Evolutionary conservation across 2,888 invertebrate species (phyloP), one percentile per base, ranked within the genome.

Genomic region (Nephrocerus scutellatus): DNA sequence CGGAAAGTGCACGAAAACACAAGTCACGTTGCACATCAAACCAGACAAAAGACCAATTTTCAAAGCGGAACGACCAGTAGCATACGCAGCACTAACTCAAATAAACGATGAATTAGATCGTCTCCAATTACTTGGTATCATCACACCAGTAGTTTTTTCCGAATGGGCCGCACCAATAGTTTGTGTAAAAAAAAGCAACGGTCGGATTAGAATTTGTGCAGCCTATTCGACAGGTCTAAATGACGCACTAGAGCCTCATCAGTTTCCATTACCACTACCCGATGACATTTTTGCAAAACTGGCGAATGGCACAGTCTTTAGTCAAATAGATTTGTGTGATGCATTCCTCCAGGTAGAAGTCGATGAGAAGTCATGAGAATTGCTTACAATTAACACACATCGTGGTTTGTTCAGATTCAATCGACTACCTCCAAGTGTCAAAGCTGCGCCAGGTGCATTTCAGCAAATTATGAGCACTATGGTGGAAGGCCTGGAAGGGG

Each of bases 161-260:
- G 41, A 49, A 26, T 50, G 47, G 46, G 43, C 50, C 7, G 46
- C 51, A 20, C 49, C 49, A 6, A 47, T 53, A 19, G 46, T 49
- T 6, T 42, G 38, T 2, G 40, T 46, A 5, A 36, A 30, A 22
- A 53, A 49, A 19, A 24, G 40, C 19, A 44, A 44, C 3, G 51
- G 47, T 5, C 29, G 30, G 3, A 30, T 52, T 8, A 29, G 48
- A 7, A 44, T 53, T 14, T 53, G 51, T 34, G 50, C 43, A 28
- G 49, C 49, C 31, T 50, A 42, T 33, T 50, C 49, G 5, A 49
- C 49, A 5, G 49, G 51, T 10, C 38, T 53, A 1, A 50, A 51
- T 19, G 38, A 36, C 8, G 35, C 44, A 20, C 15, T 52, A 8
- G 49, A 51, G 40, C 23, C 48, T 1, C 47, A 54, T 33, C 36